Conservation (phyloP, 2,888 invertebrate species). For the Sepioteuthis lessoniana region DNA sequence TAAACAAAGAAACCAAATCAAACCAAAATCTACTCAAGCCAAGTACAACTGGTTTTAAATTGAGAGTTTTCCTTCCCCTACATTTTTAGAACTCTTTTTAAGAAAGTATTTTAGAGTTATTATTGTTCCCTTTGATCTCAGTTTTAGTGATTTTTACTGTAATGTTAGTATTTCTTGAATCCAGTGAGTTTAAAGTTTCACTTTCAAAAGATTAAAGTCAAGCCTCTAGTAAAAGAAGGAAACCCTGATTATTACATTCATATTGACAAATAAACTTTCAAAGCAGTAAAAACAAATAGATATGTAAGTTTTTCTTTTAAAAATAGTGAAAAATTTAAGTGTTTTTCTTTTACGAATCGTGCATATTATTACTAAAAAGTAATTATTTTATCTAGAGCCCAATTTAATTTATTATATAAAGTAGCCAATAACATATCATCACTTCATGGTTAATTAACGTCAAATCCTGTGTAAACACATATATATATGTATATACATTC, state of each 20-base stretch:
- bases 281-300: neutral
- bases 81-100: neutral
- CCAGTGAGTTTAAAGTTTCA: neutral
- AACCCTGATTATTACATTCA: neutral
- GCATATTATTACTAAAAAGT: neutral
- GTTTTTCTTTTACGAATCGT: neutral
- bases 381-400: neutral
- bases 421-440: too few relatives aligned
- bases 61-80: too few relatives aligned
- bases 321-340: neutral
- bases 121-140: neutral
- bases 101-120: neutral
- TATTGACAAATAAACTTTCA: neutral
- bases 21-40: too few relatives aligned
- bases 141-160: neutral
- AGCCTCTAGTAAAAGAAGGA: neutral
- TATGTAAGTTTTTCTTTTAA: too few relatives aligned
- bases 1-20: too few relatives aligned
- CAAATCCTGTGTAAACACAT: too few relatives aligned
- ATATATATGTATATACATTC: too few relatives aligned
- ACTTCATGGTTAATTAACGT: too few relatives aligned
- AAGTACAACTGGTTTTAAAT: too few relatives aligned
- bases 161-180: neutral
- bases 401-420: conserved; percentile 11
- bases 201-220: neutral